Conservation (phyloP, 2,888 invertebrate genomes). For the Meandrusa payeni region DNA sequence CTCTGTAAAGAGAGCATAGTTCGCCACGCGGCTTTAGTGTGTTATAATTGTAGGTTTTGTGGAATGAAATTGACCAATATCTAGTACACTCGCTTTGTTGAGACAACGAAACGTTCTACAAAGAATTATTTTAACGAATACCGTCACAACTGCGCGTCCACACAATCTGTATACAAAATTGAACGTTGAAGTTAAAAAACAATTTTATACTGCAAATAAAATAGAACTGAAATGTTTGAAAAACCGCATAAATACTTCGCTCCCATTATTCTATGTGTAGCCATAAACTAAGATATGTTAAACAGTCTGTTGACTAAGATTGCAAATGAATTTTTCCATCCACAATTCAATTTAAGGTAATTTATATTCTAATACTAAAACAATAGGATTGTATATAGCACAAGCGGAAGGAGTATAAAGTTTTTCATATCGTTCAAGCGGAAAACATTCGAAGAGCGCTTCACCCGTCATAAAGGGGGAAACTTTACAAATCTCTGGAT, state of each 20-base stretch:
- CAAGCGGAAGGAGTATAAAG: constrained; percentile 41
- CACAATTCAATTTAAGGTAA: constrained; percentile 28
- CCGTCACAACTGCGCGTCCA: too few relatives aligned
- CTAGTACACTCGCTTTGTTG: too few relatives aligned
- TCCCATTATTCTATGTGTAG: constrained; percentile 49
- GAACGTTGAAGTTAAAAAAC: constrained; percentile 1
- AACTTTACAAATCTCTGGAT: constrained; percentile 78
- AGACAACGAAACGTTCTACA: too few relatives aligned
- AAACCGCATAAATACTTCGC: constrained; percentile 60
- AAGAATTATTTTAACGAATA: too few relatives aligned
- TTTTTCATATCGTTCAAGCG: constrained; percentile 72
- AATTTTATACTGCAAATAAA: constrained; percentile 14
- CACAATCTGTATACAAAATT: too few relatives aligned
- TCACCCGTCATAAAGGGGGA: constrained; percentile 75
- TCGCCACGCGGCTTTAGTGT: too few relatives aligned
- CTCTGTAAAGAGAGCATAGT: too few relatives aligned
- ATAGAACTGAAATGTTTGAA: constrained; percentile 39
- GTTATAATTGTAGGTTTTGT: too few relatives aligned
- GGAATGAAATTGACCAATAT: too few relatives aligned
- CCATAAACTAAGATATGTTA: constrained; percentile 70
- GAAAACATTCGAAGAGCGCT: constrained; percentile 70
- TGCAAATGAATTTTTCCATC: constrained; percentile 61
- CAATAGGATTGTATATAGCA: constrained; percentile 38
- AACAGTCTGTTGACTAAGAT: constrained; percentile 61
- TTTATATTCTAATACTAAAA: constrained; percentile 31